Percentiles rank a stretch among this genome's conserved stretches.
These are phyloP conservation scores for Drosophila multiciliata DNA, from an alignment of 2,888 invertebrate species.

Conservation along the genomic window DNA sequence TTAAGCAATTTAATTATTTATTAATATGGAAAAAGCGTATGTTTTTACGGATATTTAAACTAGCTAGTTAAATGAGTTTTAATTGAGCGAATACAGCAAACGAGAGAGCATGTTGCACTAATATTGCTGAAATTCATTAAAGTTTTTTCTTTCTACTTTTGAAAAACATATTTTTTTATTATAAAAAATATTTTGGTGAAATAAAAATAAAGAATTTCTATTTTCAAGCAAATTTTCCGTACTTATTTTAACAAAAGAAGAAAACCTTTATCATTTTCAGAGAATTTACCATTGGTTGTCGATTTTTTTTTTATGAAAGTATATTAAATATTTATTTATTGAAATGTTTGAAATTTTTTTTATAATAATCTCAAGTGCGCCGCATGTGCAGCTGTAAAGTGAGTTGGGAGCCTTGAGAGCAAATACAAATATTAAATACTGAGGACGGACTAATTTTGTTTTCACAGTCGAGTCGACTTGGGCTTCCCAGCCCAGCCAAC, in stretches of 20 bases:
- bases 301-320: neutral
- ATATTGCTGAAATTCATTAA: too few relatives aligned
- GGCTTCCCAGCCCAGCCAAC: slow-evolving; percentile 17
- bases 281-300: neutral
- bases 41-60: neutral
- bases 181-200: neutral
- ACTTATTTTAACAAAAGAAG: neutral
- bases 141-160: neutral
- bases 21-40: neutral
- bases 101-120: neutral
- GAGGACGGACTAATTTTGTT: neutral
- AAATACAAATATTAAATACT: neutral
- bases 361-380: neutral
- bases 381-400: neutral
- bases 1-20: neutral
- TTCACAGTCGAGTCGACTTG: neutral
- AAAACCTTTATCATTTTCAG: neutral
- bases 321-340: neutral
- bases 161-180: neutral
- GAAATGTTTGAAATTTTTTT: neutral
- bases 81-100: neutral
- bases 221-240: neutral
- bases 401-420: neutral
- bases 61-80: neutral
- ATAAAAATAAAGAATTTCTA: neutral